These are phyloP conservation scores for Agrotis ipsilon DNA, from an alignment of 2,888 invertebrate genomes.

Conservation along the genomic window DNA sequence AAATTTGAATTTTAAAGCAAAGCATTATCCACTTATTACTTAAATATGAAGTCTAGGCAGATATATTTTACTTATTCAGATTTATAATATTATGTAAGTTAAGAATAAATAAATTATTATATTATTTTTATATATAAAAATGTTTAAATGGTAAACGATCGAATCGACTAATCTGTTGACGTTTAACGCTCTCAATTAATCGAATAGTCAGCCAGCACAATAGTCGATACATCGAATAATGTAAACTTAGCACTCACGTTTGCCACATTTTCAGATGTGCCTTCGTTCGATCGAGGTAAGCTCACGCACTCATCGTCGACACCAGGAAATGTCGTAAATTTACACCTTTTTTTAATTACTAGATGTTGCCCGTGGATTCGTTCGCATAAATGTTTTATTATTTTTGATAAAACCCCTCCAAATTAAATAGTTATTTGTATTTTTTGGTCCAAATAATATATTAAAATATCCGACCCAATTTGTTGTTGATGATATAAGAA, in stretches of 20 bases:
- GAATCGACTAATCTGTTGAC: constrained; percentile 60
- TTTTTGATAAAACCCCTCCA: constrained; percentile 7
- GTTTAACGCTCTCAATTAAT: constrained; percentile 15
- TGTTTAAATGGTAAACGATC: constrained; percentile 29
- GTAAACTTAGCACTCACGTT: constrained; percentile 76
- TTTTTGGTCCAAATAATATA: no score
- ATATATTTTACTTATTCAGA: background rate
- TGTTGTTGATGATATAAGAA: background rate
- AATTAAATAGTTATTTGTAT: background rate
- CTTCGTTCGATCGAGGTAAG: constrained; percentile 87
- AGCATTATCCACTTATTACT: background rate
- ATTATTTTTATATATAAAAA: background rate
- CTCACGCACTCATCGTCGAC: constrained; percentile 77
- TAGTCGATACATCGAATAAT: constrained; percentile 66
- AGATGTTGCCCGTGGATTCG: constrained; percentile 57
- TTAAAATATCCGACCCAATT: no score
- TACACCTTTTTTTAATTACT: constrained; percentile 72
- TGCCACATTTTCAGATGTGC: constrained; percentile 87
- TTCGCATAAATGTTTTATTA: constrained; percentile 46
- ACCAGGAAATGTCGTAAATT: constrained; percentile 87
- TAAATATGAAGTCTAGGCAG: background rate
- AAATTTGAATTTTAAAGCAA: background rate
- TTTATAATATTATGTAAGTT: background rate
- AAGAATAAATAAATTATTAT: no score
- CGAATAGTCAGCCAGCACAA: constrained; percentile 51